phyloP scores from a whole-genome alignment of 2,113 vertebrate genomes.

The Hoplias malabaricus region DNA sequence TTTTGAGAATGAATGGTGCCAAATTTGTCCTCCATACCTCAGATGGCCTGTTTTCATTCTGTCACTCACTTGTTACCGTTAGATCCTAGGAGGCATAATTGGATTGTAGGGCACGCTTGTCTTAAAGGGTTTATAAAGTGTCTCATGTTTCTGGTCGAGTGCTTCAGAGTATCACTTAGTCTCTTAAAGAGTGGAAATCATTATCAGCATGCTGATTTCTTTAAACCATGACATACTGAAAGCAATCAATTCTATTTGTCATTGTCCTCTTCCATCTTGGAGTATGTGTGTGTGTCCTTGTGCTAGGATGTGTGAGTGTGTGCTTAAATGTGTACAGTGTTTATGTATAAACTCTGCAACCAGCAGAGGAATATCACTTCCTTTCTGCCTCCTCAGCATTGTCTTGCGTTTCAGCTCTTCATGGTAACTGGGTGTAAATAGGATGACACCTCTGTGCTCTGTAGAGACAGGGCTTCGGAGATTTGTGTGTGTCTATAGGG shows the following conservation, averaged over 20 bases:
- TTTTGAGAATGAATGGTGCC: slow-evolving; percentile 20
- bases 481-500: slow-evolving; percentile 12
- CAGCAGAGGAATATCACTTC: background rate
- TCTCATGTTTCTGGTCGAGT: slow-evolving; percentile 44
- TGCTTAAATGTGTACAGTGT: slow-evolving; percentile 2
- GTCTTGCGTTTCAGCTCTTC: background rate
- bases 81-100: slow-evolving; percentile 33
- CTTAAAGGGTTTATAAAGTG: slow-evolving; percentile 29
- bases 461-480: slow-evolving; percentile 21
- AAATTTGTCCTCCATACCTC: slow-evolving; percentile 29
- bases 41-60: slow-evolving; percentile 50
- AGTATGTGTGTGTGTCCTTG: background rate
- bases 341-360: background rate
- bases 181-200: slow-evolving; percentile 52
- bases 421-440: background rate
- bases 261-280: slow-evolving; percentile 26
- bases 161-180: slow-evolving; percentile 35
- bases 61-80: slow-evolving; percentile 40
- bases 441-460: slow-evolving; percentile 11
- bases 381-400: background rate
- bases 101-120: slow-evolving; percentile 34
- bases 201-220: slow-evolving; percentile 46
- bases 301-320: background rate
- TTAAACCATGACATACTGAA: slow-evolving; percentile 23
- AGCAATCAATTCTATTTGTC: slow-evolving; percentile 53